Evolutionary conservation across 2,888 invertebrate genomes (phyloP).

Genomic region (Dromius quadrimaculatus): DNA sequence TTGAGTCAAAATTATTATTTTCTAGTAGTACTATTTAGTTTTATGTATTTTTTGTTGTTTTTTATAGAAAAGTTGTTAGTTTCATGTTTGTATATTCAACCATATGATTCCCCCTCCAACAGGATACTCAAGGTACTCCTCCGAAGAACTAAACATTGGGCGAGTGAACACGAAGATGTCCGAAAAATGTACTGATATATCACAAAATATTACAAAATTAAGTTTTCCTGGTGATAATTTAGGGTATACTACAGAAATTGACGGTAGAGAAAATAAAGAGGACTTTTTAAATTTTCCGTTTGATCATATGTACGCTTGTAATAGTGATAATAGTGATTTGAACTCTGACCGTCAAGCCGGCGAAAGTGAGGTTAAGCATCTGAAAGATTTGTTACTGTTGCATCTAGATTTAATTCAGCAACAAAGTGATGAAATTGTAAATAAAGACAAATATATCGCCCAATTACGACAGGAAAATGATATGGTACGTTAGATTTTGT

Average conservation of each 20-base stretch:
- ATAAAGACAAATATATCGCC: slow-evolving; percentile 82
- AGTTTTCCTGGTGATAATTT: slow-evolving; percentile 53
- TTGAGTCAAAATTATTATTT: no score
- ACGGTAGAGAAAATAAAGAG: slow-evolving; percentile 66
- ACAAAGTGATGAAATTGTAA: slow-evolving; percentile 85
- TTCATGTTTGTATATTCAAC: slow-evolving; percentile 35
- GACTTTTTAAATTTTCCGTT: slow-evolving; percentile 74
- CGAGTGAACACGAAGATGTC: slow-evolving; percentile 67
- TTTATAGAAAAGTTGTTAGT: slow-evolving; percentile 2
- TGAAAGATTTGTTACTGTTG: slow-evolving; percentile 83
- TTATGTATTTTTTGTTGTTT: slow-evolving; percentile 6
- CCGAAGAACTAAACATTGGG: slow-evolving; percentile 66
- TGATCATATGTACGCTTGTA: slow-evolving; percentile 81
- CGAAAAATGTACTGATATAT: slow-evolving; percentile 64
- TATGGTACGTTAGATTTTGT: slow-evolving; percentile 70
- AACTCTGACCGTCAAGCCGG: slow-evolving; percentile 61
- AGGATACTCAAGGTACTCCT: slow-evolving; percentile 55
- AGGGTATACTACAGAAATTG: slow-evolving; percentile 53
- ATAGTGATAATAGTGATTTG: slow-evolving; percentile 64
- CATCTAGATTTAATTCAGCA: slow-evolving; percentile 92
- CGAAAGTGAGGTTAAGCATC: slow-evolving; percentile 75
- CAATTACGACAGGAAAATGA: slow-evolving; percentile 83
- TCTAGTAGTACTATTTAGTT: not conserved
- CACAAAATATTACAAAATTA: slow-evolving; percentile 53
- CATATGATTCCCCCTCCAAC: slow-evolving; percentile 17